Evolutionary conservation across 2,888 invertebrate genomes (phyloP), one percentile per base, ranked within the genome.

Genomic region (Gastrophysa polygoni): DNA sequence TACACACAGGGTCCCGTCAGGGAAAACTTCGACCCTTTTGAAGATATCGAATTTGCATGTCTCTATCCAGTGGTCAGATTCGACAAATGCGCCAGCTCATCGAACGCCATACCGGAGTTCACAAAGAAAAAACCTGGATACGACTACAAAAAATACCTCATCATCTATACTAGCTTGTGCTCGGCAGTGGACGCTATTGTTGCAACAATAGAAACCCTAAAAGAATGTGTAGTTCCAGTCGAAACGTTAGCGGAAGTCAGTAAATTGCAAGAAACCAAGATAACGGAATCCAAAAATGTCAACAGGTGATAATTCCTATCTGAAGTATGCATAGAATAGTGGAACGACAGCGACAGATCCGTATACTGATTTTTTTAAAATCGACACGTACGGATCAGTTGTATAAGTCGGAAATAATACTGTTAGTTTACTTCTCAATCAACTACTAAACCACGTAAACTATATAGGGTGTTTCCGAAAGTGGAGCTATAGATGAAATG

Each of bases 81-180:
- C 2, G 8, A 46, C 11, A 32, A 32, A 29, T 47, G 16, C 14
- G 18, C 21, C 1, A 29, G 3, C 28, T 14, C 28, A 10, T 28
- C 16, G n/a, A n/a, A n/a, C n/a, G n/a, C n/a, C n/a, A n/a, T n/a
- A n/a, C n/a, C n/a, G n/a, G n/a, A n/a, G n/a, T n/a, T n/a, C n/a
- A n/a, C n/a, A n/a, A n/a, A 21, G 17, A 2, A 52, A 7, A 8
- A 14, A 29, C 44, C 10, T 57, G 34, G 2, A 4, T 38, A 28
- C 17, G 44, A 63, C 20, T 54, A 66, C 16, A 28, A 64, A 6
- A 66, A 57, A 55, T 69, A 69, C 54, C 29, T 69, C n/a, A 64
- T 64, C 32, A 63, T 69, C 18, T 69, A 68, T 17, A 60, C 50
- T 29, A 52, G 64, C 44, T 34, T 66, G 18, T 47, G 57, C 17